phyloP scores from a whole-genome alignment of 2,888 invertebrate genomes.

The Agrotis clavis region DNA sequence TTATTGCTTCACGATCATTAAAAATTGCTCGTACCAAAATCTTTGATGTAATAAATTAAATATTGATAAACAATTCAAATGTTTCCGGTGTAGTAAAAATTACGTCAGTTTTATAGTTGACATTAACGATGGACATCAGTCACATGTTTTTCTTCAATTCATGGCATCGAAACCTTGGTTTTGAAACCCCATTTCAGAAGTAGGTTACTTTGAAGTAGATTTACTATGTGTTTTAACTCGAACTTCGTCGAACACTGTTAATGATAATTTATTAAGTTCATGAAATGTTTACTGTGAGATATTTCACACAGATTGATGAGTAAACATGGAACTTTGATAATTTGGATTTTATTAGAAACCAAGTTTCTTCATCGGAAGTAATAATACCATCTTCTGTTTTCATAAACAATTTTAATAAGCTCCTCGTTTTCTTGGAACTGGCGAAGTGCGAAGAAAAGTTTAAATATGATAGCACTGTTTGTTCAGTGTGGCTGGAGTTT shows the following conservation, averaged over 20 bases:
- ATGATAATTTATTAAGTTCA: constrained; percentile 81
- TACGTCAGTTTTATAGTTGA: constrained; percentile 70
- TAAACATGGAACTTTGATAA: constrained; percentile 63
- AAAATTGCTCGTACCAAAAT: constrained; percentile 14
- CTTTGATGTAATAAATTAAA: constrained; percentile 53
- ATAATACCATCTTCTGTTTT: constrained; percentile 47
- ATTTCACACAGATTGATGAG: constrained; percentile 69
- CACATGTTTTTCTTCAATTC: constrained; percentile 69
- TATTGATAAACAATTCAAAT: constrained; percentile 64
- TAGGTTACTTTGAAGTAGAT: constrained; percentile 84
- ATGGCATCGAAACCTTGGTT: constrained; percentile 73
- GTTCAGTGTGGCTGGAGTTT: constrained; percentile 40
- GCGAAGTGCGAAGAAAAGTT: constrained; percentile 55
- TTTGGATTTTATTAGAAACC: constrained; percentile 38
- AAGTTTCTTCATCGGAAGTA: constrained; percentile 33
- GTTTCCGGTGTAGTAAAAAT: constrained; percentile 62
- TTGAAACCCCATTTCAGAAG: constrained; percentile 75
- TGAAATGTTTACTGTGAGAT: constrained; percentile 73
- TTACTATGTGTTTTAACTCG: constrained; percentile 72
- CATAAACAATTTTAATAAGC: constrained; percentile 56
- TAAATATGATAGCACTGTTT: constrained; percentile 52
- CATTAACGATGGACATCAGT: constrained; percentile 70
- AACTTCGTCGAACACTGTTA: constrained; percentile 63
- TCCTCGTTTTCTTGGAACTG: constrained; percentile 47
- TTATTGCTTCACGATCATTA: constrained; percentile 1